Base-by-base conservation (phyloP, 2,113 vertebrate species). In the Syrmaticus mikado region DNA sequence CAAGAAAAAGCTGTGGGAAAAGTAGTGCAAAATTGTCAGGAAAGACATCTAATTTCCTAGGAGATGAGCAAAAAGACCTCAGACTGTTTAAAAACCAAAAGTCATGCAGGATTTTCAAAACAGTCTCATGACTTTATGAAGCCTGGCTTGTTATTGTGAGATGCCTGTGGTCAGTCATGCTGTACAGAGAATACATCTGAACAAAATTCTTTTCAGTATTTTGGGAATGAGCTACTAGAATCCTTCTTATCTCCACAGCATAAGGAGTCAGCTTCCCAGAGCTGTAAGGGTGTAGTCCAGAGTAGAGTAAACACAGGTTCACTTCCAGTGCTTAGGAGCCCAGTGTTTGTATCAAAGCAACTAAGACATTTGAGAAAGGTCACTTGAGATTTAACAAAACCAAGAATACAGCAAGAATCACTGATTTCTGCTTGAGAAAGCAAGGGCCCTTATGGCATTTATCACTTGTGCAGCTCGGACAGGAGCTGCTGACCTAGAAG, bases 111-210 rank as follows among this genome's bases (percentile, higher is more conserved):
- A 75, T 76, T 87, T 93, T 72, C 36, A 57, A 48, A 12, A 5
- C 53, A 21, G 22, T 43, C 24, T 77, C 18, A n/a, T 36, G 25
- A 46, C 38, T 88, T 94, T 81, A 86, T 43, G 74, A 64, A 60
- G 32, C 11, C 11, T 64, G 25, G 4, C 15, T 86, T 50, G 24
- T 68, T 20, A 27, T 18, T 86, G 9, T 73, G 10, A 2, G 1
- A 18, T 61, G 28, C 4, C 13, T 75, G 25, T 60, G 40, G 60
- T 86, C 77, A 72, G n/a, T 18, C 48, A 48, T 18, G 70, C 7
- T 25, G 2, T 27, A 57, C 10, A 68, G 52, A 55, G 21, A 48
- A 75, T 21, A 67, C 0, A 0, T 12, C 8, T 65, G 32, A 84
- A 78, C 1, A 81, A 82, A 72, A 88, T 30, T 34, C 1, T 38